phyloP scores from a whole-genome alignment of 2,888 invertebrate genomes.

The Drosophila atroscutellata region DNA sequence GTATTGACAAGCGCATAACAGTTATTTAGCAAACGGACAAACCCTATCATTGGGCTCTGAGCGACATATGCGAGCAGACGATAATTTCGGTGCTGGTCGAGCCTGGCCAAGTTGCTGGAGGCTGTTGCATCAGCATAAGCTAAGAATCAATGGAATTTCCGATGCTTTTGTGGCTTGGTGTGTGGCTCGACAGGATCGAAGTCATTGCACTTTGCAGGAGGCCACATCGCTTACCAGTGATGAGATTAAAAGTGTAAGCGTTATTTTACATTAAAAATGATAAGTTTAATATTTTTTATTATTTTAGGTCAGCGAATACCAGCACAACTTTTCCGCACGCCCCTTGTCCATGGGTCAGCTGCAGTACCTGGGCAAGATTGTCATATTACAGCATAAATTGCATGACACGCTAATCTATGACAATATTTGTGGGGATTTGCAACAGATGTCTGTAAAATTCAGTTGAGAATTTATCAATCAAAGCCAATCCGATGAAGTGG shows the following conservation, averaged over 20 bases:
- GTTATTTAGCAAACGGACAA: constrained; percentile 49
- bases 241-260: constrained; percentile 36
- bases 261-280: background rate
- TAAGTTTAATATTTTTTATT: background rate
- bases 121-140: constrained; percentile 30
- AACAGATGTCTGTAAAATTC: constrained; percentile 41
- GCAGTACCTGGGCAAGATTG: constrained; percentile 45
- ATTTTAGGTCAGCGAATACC: constrained; percentile 34
- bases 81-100: constrained; percentile 58
- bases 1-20: constrained; percentile 43
- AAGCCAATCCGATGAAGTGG: constrained; percentile 24
- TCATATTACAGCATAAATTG: constrained; percentile 46
- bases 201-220: too few species aligned
- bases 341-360: constrained; percentile 46
- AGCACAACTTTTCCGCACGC: constrained; percentile 38
- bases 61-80: constrained; percentile 56
- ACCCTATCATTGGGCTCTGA: constrained; percentile 47
- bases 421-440: constrained; percentile 37
- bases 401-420: constrained; percentile 45
- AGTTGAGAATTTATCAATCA: constrained; percentile 33
- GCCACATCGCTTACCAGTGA: constrained; percentile 53
- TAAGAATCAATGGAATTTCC: constrained; percentile 47
- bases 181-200: too few species aligned
- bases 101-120: constrained; percentile 20
- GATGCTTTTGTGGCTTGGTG: too few species aligned